These are phyloP conservation scores for Probosciger aterrimus DNA, from an alignment of 2,113 vertebrate genomes.

Conservation along the genomic window DNA sequence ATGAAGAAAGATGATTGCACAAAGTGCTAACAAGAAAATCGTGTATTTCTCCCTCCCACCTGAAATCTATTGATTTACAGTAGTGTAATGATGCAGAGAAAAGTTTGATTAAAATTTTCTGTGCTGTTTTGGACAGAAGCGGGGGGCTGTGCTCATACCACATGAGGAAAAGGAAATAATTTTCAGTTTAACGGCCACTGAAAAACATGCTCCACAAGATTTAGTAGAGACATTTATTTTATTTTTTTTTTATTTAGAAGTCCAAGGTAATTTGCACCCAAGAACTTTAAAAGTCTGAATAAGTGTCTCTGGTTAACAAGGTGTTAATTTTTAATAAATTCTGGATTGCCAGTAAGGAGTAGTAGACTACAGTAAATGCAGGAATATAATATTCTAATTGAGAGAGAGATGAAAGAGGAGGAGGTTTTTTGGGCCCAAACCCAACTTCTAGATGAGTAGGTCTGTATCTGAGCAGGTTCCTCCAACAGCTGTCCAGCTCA, in stretches of 20 bases:
- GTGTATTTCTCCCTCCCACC: constrained; percentile 6
- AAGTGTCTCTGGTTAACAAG: neutral
- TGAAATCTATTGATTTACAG: constrained; percentile 53
- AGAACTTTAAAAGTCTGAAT: neutral
- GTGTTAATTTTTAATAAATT: constrained; percentile 10
- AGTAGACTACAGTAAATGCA: neutral
- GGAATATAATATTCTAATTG: neutral
- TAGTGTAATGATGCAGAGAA: constrained; percentile 24
- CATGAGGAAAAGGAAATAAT: neutral
- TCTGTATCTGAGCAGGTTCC: neutral
- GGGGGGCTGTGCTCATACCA: neutral
- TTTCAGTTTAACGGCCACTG: neutral
- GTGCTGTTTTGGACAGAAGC: neutral
- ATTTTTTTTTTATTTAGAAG: neutral
- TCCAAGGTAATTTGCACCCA: neutral
- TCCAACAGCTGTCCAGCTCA: neutral
- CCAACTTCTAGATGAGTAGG: neutral
- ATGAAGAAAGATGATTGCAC: constrained; percentile 18
- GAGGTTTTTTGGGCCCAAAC: neutral
- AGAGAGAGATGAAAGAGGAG: neutral
- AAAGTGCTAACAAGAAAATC: constrained; percentile 30
- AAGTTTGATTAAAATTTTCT: constrained; percentile 41
- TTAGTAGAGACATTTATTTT: neutral
- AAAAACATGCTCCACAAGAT: neutral
- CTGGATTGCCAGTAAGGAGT: neutral